phyloP scores from a whole-genome alignment of 2,113 vertebrate genomes.

The Datnioides undecimradiatus region DNA sequence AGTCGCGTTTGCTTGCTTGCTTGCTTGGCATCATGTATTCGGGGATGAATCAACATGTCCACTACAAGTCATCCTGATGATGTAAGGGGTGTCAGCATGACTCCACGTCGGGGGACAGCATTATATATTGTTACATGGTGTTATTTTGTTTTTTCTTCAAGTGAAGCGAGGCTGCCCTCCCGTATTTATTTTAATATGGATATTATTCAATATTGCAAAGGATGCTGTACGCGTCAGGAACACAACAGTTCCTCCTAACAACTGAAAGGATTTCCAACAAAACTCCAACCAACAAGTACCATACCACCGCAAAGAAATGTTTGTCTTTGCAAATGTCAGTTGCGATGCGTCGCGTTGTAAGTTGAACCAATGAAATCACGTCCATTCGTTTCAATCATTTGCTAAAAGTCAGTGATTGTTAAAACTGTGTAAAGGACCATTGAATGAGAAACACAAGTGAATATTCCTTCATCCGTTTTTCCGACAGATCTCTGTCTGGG shows the following conservation, averaged over 20 bases:
- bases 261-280: background rate
- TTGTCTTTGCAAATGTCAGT: background rate
- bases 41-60: slow-evolving; percentile 34
- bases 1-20: background rate
- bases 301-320: background rate
- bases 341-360: background rate
- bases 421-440: background rate
- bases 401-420: background rate
- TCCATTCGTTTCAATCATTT: background rate
- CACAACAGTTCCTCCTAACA: background rate
- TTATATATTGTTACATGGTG: background rate
- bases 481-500: slow-evolving; percentile 95
- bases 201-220: background rate
- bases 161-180: background rate
- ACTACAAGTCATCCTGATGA: slow-evolving; percentile 12
- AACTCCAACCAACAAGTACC: too few relatives aligned
- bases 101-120: slow-evolving; percentile 11
- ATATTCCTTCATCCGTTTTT: slow-evolving; percentile 50
- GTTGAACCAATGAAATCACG: background rate
- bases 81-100: slow-evolving; percentile 37
- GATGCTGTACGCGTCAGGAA: background rate
- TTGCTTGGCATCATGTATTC: background rate
- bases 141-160: background rate
- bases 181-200: background rate
- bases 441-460: background rate